phyloP scores from a whole-genome alignment of 2,797 vertebrate genomes.

The Gymnoscopelus microlampas region DNA sequence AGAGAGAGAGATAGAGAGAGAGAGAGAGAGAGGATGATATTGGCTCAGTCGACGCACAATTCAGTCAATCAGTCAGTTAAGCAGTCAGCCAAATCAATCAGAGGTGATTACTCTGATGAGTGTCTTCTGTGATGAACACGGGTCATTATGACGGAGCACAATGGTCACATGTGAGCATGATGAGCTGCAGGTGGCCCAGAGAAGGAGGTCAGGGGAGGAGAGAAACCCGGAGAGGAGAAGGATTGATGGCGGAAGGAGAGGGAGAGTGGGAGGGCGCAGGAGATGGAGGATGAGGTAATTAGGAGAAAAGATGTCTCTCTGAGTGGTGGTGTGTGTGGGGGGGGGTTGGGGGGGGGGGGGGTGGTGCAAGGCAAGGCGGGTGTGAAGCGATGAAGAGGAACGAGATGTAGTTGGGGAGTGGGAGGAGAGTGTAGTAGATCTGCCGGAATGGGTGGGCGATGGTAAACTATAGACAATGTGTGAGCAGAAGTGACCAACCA shows the following conservation, averaged over 20 bases:
- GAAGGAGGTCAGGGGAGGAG: conserved; percentile 73
- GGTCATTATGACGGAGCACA: conserved; percentile 88
- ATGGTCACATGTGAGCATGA: conserved; percentile 81
- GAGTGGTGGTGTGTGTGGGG: conserved; percentile 71
- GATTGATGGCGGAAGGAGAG: conserved; percentile 54
- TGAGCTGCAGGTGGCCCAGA: conserved; percentile 76
- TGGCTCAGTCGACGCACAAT: conserved; percentile 75
- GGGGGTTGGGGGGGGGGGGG: conserved; percentile 71
- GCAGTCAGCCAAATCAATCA: conserved; percentile 67
- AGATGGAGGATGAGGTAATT: conserved; percentile 44
- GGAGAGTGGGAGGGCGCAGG: conserved; percentile 66
- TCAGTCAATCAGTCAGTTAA: conserved; percentile 69
- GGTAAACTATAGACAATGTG: too few species aligned
- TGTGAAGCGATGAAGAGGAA: too few species aligned
- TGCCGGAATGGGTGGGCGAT: conserved; percentile 85
- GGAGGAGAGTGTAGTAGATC: conserved; percentile 74
- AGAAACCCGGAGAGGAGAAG: conserved; percentile 47
- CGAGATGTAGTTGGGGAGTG: conserved; percentile 43
- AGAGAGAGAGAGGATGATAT: not conserved
- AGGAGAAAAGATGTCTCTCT: too few species aligned
- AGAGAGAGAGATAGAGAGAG: conserved; percentile 2
- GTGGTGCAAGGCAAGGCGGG: conserved; percentile 11
- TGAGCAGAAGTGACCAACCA: conserved; percentile 28
- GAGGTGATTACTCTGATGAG: conserved; percentile 70
- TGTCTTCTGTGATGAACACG: conserved; percentile 81